Evolutionary conservation across 2,113 vertebrate species (phyloP).

Genomic region (Danionella cerebrum): DNA sequence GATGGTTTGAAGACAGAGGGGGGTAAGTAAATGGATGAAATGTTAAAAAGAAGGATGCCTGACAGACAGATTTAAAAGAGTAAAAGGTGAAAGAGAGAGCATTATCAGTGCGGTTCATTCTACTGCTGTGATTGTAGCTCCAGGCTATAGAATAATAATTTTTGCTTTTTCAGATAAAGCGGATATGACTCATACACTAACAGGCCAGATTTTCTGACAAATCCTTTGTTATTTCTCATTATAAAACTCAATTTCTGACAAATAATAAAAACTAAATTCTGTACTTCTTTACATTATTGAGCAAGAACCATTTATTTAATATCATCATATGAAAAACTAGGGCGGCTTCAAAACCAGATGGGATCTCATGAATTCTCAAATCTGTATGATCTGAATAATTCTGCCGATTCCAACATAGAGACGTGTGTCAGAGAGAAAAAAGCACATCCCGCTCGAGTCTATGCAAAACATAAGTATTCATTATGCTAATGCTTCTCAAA

Average conservation of each 20-base stretch:
- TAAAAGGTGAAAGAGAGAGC: no score
- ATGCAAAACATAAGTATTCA: constrained; percentile 28
- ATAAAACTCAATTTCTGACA: no score
- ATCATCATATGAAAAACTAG: constrained; percentile 1
- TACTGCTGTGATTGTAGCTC: neutral
- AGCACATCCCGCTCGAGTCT: neutral
- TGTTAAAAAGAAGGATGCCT: no score
- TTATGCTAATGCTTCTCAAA: constrained; percentile 16
- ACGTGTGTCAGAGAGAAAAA: neutral
- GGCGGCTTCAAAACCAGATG: neutral
- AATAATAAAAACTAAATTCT: no score
- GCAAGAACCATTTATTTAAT: neutral
- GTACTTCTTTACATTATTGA: neutral
- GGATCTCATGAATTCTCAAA: neutral
- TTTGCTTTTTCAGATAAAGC: neutral
- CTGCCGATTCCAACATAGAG: constrained; percentile 18
- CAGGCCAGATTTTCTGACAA: no score
- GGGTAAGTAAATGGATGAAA: no score
- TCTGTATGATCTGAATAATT: constrained; percentile 1
- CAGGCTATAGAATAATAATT: neutral
- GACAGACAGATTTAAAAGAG: no score
- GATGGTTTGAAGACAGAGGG: no score
- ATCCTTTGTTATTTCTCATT: no score
- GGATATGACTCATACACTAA: neutral
- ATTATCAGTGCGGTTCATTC: no score